Evolutionary conservation across 2,113 vertebrate genomes (phyloP), one percentile per base, ranked within the genome.

Genomic region (Cyphomyrus plagiostoma): DNA sequence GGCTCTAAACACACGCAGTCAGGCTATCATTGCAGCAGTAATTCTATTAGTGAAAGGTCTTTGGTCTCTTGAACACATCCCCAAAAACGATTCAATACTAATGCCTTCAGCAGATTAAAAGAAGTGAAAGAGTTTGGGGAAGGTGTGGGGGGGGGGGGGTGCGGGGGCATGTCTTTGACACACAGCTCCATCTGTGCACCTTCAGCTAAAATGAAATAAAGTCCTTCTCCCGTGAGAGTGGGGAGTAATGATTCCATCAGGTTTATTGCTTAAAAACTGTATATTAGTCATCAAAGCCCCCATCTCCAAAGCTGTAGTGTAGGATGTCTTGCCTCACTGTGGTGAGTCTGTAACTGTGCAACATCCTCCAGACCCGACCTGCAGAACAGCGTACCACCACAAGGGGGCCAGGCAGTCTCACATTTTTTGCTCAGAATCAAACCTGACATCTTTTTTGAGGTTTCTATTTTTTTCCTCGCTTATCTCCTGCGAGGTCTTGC

Each of bases 41-140:
- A 58, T 42, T 89, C 52, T n/a, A 77, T 46, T 83, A 84, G 8
- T 45, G 50, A 56, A 80, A 89, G 88, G 88, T 89, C 70, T 35
- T 86, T 19, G 48, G n/a, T 48, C 88, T 80, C 23, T 9, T 26
- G 39, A 89, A 30, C 19, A 49, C 35, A 45, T 82, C 30, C 70
- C 77, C 82, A 52, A 89, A 83, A 84, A 53, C 17, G 10, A 26
- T 48, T 89, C 13, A 45, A 86, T 62, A 49, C 52, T 89, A 35
- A 85, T 39, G 58, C 26, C 85, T 90, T 77, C 39, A 87, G 48
- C 30, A 21, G 50, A 82, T 90, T 88, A 90, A 88, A 82, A 9
- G 10, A 35, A 35, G 35, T 35, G 30, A 35, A 74, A 90, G n/a
- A 17, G 23, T 42, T 21, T 62, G 50, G 5, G 87, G 53, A 82